Conservation (phyloP, 2,113 vertebrate genomes). For the Brevimyrus niger region DNA sequence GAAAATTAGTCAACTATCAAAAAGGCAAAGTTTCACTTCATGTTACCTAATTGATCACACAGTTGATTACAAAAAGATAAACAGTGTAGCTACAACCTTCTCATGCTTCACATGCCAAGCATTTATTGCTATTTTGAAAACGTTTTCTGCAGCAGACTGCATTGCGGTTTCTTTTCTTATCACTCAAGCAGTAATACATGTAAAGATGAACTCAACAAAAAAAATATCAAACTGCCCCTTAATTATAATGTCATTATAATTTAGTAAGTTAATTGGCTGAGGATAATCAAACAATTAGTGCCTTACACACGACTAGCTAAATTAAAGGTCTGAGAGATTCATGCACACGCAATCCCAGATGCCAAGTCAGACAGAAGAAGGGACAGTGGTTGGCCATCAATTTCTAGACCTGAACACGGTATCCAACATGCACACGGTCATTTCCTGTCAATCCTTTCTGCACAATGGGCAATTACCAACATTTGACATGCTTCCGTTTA, state of each 20-base stretch:
- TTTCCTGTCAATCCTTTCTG: not conserved
- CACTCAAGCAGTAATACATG: not conserved
- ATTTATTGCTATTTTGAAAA: not conserved
- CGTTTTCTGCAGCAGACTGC: not conserved
- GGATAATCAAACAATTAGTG: conserved; percentile 5
- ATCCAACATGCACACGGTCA: not conserved
- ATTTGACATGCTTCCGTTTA: not conserved
- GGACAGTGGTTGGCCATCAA: not conserved
- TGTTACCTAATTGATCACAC: not conserved
- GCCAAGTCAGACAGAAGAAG: not conserved
- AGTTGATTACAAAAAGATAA: not conserved
- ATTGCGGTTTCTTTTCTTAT: not conserved
- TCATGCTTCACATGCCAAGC: not conserved
- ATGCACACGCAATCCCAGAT: not conserved
- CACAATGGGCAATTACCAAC: not conserved
- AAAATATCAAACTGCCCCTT: not conserved
- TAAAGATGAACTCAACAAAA: not conserved
- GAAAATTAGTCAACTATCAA: not conserved
- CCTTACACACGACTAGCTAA: conserved; percentile 35
- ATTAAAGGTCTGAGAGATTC: conserved; percentile 41
- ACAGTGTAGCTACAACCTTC: not conserved
- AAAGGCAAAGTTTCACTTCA: not conserved
- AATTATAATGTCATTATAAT: conserved; percentile 7
- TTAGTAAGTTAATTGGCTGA: conserved; percentile 7
- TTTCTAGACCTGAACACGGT: not conserved